Conservation (phyloP, 2,888 invertebrate species). For the Lamellibrachia columna region DNA sequence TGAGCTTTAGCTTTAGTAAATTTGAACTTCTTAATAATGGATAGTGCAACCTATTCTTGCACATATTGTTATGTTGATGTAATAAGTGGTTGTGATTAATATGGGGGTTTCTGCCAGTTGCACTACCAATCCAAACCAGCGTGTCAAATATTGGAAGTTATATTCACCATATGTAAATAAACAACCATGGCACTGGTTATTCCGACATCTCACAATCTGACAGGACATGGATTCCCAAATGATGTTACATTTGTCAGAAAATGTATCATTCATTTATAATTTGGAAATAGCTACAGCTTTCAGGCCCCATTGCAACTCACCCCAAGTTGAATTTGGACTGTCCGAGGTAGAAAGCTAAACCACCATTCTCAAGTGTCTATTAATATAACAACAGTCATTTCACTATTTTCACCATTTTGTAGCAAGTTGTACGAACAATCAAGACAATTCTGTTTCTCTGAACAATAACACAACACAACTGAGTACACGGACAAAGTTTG, state of each 20-base stretch:
- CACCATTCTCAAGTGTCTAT: not conserved
- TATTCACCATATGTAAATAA: not conserved
- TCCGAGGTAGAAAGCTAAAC: not conserved
- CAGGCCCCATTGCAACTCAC: not conserved
- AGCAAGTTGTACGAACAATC: not conserved
- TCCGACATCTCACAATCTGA: no score
- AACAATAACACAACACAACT: not conserved
- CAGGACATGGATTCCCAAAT: no score
- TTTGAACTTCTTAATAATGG: no score
- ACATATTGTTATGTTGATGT: not conserved
- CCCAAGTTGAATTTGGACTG: not conserved
- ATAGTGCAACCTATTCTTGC: not conserved
- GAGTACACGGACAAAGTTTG: slow-evolving; percentile 12
- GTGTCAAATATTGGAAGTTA: not conserved
- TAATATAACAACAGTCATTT: not conserved
- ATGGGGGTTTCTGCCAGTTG: not conserved
- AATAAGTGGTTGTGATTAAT: not conserved
- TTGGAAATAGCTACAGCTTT: not conserved
- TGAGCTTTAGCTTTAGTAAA: no score
- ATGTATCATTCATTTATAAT: not conserved
- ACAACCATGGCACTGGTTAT: no score
- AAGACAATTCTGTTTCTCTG: not conserved
- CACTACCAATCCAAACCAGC: not conserved
- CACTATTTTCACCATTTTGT: not conserved
- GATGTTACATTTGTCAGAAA: not conserved